Percentiles rank a stretch among this genome's conserved stretches.
These are phyloP conservation scores for Gymnopithys bicolor DNA, from an alignment of 2,797 vertebrate species.

Conservation along the genomic window DNA sequence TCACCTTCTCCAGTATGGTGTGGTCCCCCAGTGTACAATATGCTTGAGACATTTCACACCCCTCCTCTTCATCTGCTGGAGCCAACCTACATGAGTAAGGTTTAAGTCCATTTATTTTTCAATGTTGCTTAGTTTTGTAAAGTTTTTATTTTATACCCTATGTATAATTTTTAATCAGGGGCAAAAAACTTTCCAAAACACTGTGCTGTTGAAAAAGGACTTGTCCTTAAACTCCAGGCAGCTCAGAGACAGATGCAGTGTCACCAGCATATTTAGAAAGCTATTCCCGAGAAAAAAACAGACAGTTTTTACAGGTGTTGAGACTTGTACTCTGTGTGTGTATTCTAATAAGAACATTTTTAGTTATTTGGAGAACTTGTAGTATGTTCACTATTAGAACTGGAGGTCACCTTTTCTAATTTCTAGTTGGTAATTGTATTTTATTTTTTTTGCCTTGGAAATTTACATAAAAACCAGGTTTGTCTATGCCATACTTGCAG, in stretches of 20 bases:
- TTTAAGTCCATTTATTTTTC: constrained; percentile 47
- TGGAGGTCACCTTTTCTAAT: neutral
- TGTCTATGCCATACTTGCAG: neutral
- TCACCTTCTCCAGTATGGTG: constrained; percentile 45
- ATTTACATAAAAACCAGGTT: neutral
- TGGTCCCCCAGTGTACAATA: constrained; percentile 54
- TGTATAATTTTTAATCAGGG: neutral
- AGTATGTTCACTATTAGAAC: neutral
- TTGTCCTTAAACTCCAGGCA: constrained; percentile 17
- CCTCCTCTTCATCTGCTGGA: constrained; percentile 33
- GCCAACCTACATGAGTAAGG: constrained; percentile 9
- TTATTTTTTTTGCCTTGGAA: neutral
- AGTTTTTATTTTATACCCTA: constrained; percentile 53
- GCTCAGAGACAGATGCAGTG: constrained; percentile 24
- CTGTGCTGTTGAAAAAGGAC: constrained; percentile 64
- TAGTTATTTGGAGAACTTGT: neutral
- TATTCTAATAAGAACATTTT: neutral
- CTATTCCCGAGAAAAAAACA: neutral
- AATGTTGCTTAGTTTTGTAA: constrained; percentile 69
- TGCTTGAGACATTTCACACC: constrained; percentile 56
- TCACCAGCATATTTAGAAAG: constrained; percentile 44
- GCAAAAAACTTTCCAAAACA: constrained; percentile 69
- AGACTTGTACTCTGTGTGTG: neutral
- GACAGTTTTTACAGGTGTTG: neutral
- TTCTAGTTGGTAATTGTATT: neutral